Percentiles rank a stretch among this genome's conserved stretches.
These are phyloP conservation scores for Sialis fuliginosa DNA, from an alignment of 2,888 invertebrate genomes.

Conservation along the genomic window DNA sequence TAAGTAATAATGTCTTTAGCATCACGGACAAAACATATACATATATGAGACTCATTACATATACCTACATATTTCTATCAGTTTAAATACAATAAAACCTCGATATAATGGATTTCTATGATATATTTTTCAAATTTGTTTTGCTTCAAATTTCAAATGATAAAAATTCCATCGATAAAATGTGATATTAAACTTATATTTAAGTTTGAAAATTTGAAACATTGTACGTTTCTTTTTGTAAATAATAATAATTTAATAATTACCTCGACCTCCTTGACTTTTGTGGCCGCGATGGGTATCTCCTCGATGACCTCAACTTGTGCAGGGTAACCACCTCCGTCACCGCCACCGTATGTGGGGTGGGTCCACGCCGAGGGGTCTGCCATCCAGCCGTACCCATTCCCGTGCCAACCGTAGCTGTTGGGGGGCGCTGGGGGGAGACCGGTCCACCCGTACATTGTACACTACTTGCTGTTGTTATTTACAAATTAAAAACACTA, in stretches of 20 bases:
- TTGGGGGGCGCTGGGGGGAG: constrained; percentile 21
- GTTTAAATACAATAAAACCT: too few relatives aligned
- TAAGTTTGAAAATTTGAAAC: too few relatives aligned
- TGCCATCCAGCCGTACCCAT: constrained; percentile 25
- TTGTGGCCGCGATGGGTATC: constrained; percentile 19
- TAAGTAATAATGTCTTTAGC: too few relatives aligned
- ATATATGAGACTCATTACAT: too few relatives aligned
- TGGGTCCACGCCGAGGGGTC: constrained; percentile 22
- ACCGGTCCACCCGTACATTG: constrained; percentile 2
- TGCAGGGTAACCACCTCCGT: constrained; percentile 8
- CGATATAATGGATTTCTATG: too few relatives aligned
- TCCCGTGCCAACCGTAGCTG: constrained; percentile 27
- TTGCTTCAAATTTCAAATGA: too few relatives aligned
- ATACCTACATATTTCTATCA: too few relatives aligned
- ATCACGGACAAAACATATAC: too few relatives aligned
- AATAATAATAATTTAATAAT: background rate
- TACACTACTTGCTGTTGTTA: background rate
- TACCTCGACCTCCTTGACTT: constrained; percentile 19
- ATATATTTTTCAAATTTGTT: too few relatives aligned
- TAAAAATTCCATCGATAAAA: too few relatives aligned
- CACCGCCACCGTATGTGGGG: constrained; percentile 14
- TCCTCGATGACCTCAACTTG: constrained; percentile 17
- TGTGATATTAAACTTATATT: too few relatives aligned
- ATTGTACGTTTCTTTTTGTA: too few relatives aligned
- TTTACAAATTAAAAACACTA: background rate